Evolutionary conservation across 2,113 vertebrate species (phyloP), one percentile per base, ranked within the genome.

Genomic region (Corythornis vintsioides): DNA sequence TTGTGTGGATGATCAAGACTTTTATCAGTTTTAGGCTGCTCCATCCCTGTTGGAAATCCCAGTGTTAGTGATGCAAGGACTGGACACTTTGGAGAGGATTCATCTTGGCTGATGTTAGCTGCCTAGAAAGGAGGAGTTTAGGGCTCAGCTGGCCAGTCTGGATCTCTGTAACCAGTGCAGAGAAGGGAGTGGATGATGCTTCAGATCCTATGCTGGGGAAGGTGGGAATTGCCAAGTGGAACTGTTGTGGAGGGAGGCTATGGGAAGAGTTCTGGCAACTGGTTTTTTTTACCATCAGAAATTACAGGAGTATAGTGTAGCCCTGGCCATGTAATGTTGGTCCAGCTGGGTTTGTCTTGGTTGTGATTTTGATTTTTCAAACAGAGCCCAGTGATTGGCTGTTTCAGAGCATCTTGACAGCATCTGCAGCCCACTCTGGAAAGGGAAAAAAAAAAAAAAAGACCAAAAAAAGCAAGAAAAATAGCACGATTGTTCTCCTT

Each of bases 401-500:
- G 3, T 40, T 55, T 52, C 57, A 89, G 77, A 67, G 59, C 63
- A 47, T 31, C 69, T 35, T 61, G 10, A 4, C 11, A 18, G 25
- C 16, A 38, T 31, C 65, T 33, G 28, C 11, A 69, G 43, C 47
- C 10, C 64, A 12, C 15, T 40, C 6, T 13, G 24, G 48, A 59
- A 16, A 57, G 16, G 13, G 26, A 42, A 19, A 42, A 18, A 28
- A 3, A 18, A 28, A 3, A 35, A 83, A 77, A 65, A 35, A 38
- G 38, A 38, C 38, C 38, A 38, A 38, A 26, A 3, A 7, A 25
- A 11, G 21, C 10, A 40, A 20, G 13, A 3, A 19, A 3, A 59
- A 77, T 28, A 17, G 24, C 4, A 2, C 0, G 0, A 35, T 70
- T 56, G 10, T 66, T 22, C 3, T 61, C 9, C 0, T 38, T 85